A percentile compares a stretch with the other conserved stretches of the same genome.
These are phyloP conservation scores for Ormia ochracea DNA, from an alignment of 2,888 invertebrate species.

Conservation along the genomic window DNA sequence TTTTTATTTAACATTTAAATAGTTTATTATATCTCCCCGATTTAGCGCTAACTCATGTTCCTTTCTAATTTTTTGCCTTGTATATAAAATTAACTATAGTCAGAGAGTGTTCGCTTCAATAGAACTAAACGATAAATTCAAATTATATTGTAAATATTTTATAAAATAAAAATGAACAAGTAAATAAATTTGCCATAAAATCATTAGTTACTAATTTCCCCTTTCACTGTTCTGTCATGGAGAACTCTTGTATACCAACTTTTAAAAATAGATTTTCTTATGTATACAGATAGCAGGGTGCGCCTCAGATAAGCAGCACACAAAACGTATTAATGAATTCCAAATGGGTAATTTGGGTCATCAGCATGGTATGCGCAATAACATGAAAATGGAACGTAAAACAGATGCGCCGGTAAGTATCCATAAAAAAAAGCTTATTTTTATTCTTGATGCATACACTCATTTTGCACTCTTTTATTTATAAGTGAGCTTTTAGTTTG, in stretches of 20 bases:
- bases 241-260: slow-evolving; percentile 67
- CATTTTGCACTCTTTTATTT: too few relatives aligned
- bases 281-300: slow-evolving; percentile 85
- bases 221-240: slow-evolving; percentile 28
- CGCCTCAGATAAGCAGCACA: slow-evolving; percentile 84
- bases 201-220: slow-evolving; percentile 72
- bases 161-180: slow-evolving; percentile 65
- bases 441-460: too few relatives aligned
- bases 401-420: slow-evolving; percentile 86
- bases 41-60: slow-evolving; percentile 59
- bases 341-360: slow-evolving; percentile 88
- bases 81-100: slow-evolving; percentile 24
- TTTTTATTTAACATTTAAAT: slow-evolving; percentile 12
- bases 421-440: too few relatives aligned
- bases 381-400: slow-evolving; percentile 83
- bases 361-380: slow-evolving; percentile 78
- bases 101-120: neutral
- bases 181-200: slow-evolving; percentile 63
- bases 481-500: too few relatives aligned
- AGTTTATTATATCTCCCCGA: neutral
- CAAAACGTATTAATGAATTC: slow-evolving; percentile 86
- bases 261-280: slow-evolving; percentile 74
- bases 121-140: neutral
- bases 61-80: neutral
- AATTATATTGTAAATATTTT: slow-evolving; percentile 40